Percentiles rank a stretch among this genome's conserved stretches.
Evolutionary conservation across 2,797 vertebrate species (phyloP).

Genomic region (Denticeps clupeoides): DNA sequence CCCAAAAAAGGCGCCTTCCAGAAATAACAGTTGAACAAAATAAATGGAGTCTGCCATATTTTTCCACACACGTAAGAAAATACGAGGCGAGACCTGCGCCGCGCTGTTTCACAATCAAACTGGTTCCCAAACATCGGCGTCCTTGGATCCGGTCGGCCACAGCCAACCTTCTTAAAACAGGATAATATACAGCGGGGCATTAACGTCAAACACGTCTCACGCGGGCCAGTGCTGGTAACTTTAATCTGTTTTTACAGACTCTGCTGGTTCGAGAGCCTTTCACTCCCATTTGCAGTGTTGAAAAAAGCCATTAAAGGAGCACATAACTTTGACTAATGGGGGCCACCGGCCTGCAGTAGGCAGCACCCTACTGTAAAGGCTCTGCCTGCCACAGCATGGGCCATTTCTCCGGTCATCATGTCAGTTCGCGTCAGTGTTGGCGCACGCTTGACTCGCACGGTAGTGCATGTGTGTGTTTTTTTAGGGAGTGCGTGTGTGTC

Average conservation of each 20-base stretch:
- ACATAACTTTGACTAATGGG: too few species aligned
- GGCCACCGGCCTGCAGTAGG: too few species aligned
- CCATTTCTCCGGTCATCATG: too few species aligned
- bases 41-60: slow-evolving; percentile 68
- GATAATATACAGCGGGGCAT: slow-evolving; percentile 65
- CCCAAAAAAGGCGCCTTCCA: slow-evolving; percentile 55
- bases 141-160: slow-evolving; percentile 59
- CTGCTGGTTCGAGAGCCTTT: slow-evolving; percentile 47
- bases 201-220: slow-evolving; percentile 67
- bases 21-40: slow-evolving; percentile 71
- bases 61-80: slow-evolving; percentile 71
- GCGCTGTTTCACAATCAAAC: slow-evolving; percentile 68
- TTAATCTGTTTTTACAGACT: slow-evolving; percentile 59
- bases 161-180: slow-evolving; percentile 54
- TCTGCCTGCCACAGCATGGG: too few species aligned
- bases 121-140: slow-evolving; percentile 68
- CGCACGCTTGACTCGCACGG: too few species aligned
- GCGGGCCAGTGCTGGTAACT: slow-evolving; percentile 51
- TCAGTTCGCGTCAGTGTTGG: too few species aligned
- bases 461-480: too few species aligned
- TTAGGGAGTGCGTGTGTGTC: too few species aligned
- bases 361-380: too few species aligned
- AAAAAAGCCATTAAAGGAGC: not conserved
- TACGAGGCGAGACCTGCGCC: slow-evolving; percentile 64
- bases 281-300: slow-evolving; percentile 23